These are phyloP conservation scores for Osmerus mordax DNA, from an alignment of 2,113 vertebrate species.

Conservation along the genomic window DNA sequence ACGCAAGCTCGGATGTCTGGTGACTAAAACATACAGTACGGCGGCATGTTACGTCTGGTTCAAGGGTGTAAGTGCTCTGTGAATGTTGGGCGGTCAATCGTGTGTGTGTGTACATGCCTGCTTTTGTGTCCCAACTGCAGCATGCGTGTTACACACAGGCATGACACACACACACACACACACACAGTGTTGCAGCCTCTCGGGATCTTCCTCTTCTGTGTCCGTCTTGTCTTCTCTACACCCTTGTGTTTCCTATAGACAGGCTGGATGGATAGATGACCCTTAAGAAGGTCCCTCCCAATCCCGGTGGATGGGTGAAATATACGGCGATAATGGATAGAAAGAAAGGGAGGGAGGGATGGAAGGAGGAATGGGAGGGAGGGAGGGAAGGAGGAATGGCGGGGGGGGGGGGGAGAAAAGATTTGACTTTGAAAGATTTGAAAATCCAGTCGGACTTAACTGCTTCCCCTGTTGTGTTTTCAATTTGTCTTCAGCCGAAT, in stretches of 20 bases:
- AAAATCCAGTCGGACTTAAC: not conserved
- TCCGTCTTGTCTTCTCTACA: not conserved
- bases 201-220: not conserved
- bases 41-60: too few relatives aligned
- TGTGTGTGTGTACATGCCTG: not conserved
- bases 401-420: not conserved
- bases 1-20: too few relatives aligned
- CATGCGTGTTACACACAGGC: not conserved
- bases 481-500: conserved; percentile 4
- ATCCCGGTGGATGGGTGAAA: not conserved
- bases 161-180: not conserved
- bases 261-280: not conserved
- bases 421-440: not conserved
- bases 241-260: conserved; percentile 2
- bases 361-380: conserved; percentile 6
- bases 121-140: not conserved
- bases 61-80: too few relatives aligned
- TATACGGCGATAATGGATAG: not conserved
- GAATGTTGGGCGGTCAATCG: too few relatives aligned
- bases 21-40: too few relatives aligned
- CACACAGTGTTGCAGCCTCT: not conserved
- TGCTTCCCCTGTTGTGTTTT: conserved; percentile 18
- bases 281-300: not conserved
- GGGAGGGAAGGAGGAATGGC: not conserved
- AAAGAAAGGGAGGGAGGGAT: conserved; percentile 5